Evolutionary conservation across 2,797 vertebrate species (phyloP), one percentile per base, ranked within the genome.

Genomic region (Bufotes viridis): DNA sequence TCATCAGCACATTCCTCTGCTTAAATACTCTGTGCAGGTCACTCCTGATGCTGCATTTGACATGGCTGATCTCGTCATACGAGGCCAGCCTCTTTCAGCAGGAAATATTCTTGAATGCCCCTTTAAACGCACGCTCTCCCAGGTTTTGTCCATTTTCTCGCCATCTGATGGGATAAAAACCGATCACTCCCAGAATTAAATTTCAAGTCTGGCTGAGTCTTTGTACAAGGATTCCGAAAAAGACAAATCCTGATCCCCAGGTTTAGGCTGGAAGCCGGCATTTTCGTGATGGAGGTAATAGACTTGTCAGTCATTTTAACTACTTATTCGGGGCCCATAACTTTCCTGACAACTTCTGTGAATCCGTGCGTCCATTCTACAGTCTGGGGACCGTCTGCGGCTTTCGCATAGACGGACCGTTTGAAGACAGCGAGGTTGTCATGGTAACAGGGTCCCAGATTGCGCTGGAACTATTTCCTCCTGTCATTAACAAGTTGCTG

Each of bases 401-500:
- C 74, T 63, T 84, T 53, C 22, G n/a, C 24, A 63, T 81, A 87
- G 58, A 53, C 11, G 7, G 81, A 70, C 17, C 24, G 58, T 34
- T 65, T 70, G 4, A 65, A 80, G 53, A 81, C 17, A 14, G n/a
- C 7, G 8, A 51, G 49, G 87, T 69, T 82, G 78, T 75, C 76
- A 75, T 76, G 60, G 83, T 67, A 89, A 86, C 84, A 6, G 2
- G 4, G 57, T 76, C 67, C 78, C 87, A 26, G 26, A 72, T 29
- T 26, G 74, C 14, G 79, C 15, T 14, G 51, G 74, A 24, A 65
- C 58, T 29, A 18, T 53, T 20, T 17, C 67, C 15, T 3, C 20
- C 57, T 7, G 65, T 63, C 53, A 58, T 53, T 75, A 81, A 53
- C 53, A 26, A 80, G 87, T 81, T 81, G 55, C 58, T 13, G 15